Evolutionary conservation across 2,113 vertebrate genomes (phyloP).

Genomic region (Aegotheles bennettii): DNA sequence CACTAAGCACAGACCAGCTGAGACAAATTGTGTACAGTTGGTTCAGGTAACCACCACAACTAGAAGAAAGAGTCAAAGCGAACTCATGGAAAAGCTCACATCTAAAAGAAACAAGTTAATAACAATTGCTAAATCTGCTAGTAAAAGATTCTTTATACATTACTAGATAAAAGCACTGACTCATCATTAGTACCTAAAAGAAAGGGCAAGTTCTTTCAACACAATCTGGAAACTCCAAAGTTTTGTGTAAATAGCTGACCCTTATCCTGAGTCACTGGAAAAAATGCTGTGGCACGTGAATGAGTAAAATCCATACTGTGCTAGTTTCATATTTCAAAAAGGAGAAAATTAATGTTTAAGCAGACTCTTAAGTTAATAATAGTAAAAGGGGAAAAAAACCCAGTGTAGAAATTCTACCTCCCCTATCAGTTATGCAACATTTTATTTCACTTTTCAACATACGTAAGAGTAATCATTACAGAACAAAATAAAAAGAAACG

Average conservation of each 20-base stretch:
- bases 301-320: conserved; percentile 57
- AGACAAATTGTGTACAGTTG: not conserved
- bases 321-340: conserved; percentile 55
- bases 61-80: not conserved
- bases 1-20: not conserved
- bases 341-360: conserved; percentile 42
- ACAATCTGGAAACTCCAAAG: conserved; percentile 71
- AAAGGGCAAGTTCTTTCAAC: conserved; percentile 67
- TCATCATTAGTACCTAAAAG: conserved; percentile 44
- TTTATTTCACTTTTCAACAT: not conserved
- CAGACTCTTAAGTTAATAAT: not conserved
- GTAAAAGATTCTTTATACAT: conserved; percentile 9
- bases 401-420: not conserved
- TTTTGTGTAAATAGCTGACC: conserved; percentile 68
- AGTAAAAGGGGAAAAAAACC: not conserved
- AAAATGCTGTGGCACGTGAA: conserved; percentile 63
- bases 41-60: not conserved
- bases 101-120: not conserved
- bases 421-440: not conserved
- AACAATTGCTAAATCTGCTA: conserved; percentile 28
- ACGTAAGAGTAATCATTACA: not conserved
- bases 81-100: not conserved
- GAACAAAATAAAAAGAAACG: not conserved
- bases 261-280: conserved; percentile 71
- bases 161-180: conserved; percentile 50